Evolutionary conservation across 2,888 invertebrate species (phyloP).

Genomic region (Hirtodrosophila cameraria): DNA sequence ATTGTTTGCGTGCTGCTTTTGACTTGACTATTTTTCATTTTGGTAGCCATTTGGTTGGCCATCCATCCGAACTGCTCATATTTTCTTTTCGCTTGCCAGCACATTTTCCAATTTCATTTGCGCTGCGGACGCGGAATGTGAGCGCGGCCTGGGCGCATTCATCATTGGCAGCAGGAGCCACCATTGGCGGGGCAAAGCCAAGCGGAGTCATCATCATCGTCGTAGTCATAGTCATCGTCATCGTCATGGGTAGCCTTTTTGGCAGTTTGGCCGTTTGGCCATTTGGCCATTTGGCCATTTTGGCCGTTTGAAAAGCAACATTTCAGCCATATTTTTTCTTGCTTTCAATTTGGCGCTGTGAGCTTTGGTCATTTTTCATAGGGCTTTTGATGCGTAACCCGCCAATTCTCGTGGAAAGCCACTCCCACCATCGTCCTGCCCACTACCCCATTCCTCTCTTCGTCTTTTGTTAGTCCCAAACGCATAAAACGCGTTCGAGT

Average conservation of each 20-base stretch:
- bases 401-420: constrained; percentile 36
- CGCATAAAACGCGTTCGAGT: constrained; percentile 67
- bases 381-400: constrained; percentile 76
- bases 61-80: constrained; percentile 55
- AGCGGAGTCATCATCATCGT: constrained; percentile 48
- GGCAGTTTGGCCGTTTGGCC: constrained; percentile 26
- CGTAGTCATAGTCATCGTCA: constrained; percentile 22
- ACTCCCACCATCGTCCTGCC: too few relatives aligned
- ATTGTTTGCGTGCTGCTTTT: constrained; percentile 62
- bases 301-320: constrained; percentile 76
- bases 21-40: constrained; percentile 78
- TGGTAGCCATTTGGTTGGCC: constrained; percentile 44
- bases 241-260: constrained; percentile 29
- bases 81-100: constrained; percentile 77
- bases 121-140: constrained; percentile 72
- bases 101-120: constrained; percentile 79
- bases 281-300: constrained; percentile 30
- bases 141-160: constrained; percentile 64
- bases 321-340: constrained; percentile 78
- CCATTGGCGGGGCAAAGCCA: constrained; percentile 39
- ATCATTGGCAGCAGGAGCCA: constrained; percentile 53
- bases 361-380: constrained; percentile 79
- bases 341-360: constrained; percentile 73
- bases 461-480: constrained; percentile 25
- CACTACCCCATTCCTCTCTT: neutral